These are phyloP conservation scores for Hydriomena furcata DNA, from an alignment of 2,888 invertebrate species.

Conservation along the genomic window DNA sequence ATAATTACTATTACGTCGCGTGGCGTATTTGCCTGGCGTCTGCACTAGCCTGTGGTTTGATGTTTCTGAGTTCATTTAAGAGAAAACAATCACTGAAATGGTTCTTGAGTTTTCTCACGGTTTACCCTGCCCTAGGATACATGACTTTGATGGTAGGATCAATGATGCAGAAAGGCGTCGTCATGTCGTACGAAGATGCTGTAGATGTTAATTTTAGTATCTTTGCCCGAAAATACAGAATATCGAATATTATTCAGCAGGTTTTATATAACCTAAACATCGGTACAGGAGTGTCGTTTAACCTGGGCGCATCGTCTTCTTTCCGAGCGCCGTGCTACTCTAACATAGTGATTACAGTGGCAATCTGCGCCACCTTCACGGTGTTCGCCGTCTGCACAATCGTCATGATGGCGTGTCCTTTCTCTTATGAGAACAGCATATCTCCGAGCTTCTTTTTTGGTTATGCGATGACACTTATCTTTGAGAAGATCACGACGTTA, in stretches of 20 bases:
- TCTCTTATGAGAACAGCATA: conserved; percentile 49
- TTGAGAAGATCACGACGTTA: conserved; percentile 63
- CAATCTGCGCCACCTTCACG: conserved; percentile 42
- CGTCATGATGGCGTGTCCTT: conserved; percentile 66
- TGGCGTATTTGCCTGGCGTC: conserved; percentile 68
- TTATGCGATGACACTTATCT: conserved; percentile 47
- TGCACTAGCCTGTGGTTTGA: conserved; percentile 42
- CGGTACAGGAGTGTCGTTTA: conserved; percentile 60
- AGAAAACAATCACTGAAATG: conserved; percentile 49
- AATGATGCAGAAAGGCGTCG: conserved; percentile 68
- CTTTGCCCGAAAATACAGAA: conserved; percentile 43
- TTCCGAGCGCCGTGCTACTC: conserved; percentile 67
- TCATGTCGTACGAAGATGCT: conserved; percentile 52
- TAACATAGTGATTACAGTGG: conserved; percentile 55
- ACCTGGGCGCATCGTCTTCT: conserved; percentile 50
- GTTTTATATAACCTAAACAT: conserved; percentile 52
- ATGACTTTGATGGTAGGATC: conserved; percentile 58
- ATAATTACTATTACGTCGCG: conserved; percentile 42
- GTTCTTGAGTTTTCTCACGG: conserved; percentile 42
- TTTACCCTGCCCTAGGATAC: conserved; percentile 52
- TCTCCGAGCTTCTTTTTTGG: conserved; percentile 40
- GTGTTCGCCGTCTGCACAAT: conserved; percentile 47
- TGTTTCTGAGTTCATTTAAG: conserved; percentile 58
- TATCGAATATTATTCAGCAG: conserved; percentile 46
- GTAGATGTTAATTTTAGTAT: conserved; percentile 55